Evolutionary conservation across 2,888 invertebrate species (phyloP).

Genomic region (Fragum sueziense): DNA sequence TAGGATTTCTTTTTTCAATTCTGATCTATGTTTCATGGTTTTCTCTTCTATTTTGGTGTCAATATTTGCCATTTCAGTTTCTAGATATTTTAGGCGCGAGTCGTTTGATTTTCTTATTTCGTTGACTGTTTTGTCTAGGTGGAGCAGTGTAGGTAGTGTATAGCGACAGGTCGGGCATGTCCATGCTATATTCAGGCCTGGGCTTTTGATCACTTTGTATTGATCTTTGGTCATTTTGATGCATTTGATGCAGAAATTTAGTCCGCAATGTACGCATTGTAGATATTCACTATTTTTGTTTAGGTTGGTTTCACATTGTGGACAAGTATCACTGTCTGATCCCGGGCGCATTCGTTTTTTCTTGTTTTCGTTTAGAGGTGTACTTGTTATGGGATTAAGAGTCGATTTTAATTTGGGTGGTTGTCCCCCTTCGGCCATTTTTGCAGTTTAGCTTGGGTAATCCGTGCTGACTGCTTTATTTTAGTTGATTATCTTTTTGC

Average conservation of each 20-base stretch:
- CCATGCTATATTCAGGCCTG: neutral
- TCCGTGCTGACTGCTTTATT: neutral
- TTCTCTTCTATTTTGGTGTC: neutral
- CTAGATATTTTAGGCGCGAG: neutral
- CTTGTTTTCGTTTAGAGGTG: neutral
- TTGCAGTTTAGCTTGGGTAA: neutral
- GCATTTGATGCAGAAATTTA: slow-evolving; percentile 1
- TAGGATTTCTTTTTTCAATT: neutral
- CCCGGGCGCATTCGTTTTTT: neutral
- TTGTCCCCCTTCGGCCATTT: neutral
- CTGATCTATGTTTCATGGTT: neutral
- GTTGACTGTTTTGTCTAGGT: neutral
- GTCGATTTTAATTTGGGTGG: neutral
- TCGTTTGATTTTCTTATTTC: neutral
- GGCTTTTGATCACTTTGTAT: neutral
- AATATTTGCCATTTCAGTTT: neutral
- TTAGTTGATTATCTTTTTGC: too few species aligned
- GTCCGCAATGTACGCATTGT: neutral
- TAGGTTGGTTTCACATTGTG: neutral
- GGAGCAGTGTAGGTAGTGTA: neutral
- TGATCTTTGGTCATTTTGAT: neutral
- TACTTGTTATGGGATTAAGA: neutral
- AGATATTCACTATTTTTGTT: neutral
- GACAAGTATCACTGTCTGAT: neutral
- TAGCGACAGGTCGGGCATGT: neutral